Evolutionary conservation across 2,113 vertebrate genomes (phyloP).

Genomic region (Dolichallabes microphthalmus): DNA sequence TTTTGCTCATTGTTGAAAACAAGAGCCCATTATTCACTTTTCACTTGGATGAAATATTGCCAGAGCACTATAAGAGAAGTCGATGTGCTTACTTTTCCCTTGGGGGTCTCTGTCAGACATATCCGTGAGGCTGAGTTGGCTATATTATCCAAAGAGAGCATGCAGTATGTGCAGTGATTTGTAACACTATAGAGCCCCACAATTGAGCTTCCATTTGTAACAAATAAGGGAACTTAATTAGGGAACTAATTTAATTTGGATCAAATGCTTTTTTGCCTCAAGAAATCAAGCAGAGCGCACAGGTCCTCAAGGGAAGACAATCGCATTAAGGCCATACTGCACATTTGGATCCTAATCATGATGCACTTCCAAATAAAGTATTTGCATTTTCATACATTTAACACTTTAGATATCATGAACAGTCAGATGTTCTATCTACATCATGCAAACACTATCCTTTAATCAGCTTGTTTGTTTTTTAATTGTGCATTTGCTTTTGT

Average conservation of each 20-base stretch:
- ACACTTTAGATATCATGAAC: neutral
- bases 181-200: neutral
- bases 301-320: neutral
- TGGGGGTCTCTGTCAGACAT: neutral
- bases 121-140: neutral
- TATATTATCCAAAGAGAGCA: slow-evolving; percentile 1
- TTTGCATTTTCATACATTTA: neutral
- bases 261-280: neutral
- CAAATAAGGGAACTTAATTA: slow-evolving; percentile 12
- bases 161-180: neutral
- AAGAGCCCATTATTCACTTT: slow-evolving; percentile 31
- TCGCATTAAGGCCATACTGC: neutral
- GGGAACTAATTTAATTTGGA: slow-evolving; percentile 12
- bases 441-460: neutral
- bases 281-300: neutral
- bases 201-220: neutral
- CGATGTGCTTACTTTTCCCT: neutral
- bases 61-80: neutral
- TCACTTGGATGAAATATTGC: slow-evolving; percentile 39
- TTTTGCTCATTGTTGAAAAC: slow-evolving; percentile 23
- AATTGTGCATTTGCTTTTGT: neutral
- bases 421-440: too few species aligned
- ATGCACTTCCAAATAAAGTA: neutral
- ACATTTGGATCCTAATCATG: neutral
- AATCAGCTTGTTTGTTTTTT: neutral